Base-by-base conservation (phyloP, 2,113 vertebrate species). In the Sander vitreus region DNA sequence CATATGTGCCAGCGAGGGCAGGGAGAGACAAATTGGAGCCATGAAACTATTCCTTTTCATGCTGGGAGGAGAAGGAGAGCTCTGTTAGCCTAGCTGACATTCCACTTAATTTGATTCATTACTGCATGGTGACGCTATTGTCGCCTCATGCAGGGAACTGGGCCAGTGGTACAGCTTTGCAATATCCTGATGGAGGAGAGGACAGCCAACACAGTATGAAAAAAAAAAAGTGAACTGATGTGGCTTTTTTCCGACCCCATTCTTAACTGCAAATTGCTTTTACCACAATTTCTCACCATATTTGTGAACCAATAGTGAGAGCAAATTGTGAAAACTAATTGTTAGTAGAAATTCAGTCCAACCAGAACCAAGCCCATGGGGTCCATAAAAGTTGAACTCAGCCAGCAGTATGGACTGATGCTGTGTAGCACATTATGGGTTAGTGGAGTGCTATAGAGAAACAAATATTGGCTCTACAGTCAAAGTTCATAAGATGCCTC, bases 101-200 rank as follows among this genome's bases (percentile, higher is more conserved):
- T 93, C 88, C 91, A 94, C 89, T 93, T 92, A 91, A 95, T 93
- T 92, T 93, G 93, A 95, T 94, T 92, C 93, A 94, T 94, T 94
- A 94, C 85, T 86, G 84, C 21, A 55, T 76, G 72, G 81, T 67
- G 88, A 89, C 48, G 85, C 89, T 84, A 82, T 91, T 89, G 90
- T 90, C 39, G 89, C 88, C 80, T 79, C 91, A 86, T 88, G 90
- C 89, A 81, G 82, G 81, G 85, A 94, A 92, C 65, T 90, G 90
- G 91, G 90, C 85, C 89, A 92, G 80, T 85, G 69, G 84, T 73
- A 27, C 75, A 79, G 71, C 82, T 85, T 77, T 85, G 74, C 83
- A 85, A 87, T 73, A 68, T 82, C 74, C 81, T 65, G 85, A 91
- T 81, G 86, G 86, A 80, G 73, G 66, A 89, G 43, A 21, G 70